A percentile compares a stretch with the other conserved stretches of the same genome.
These are phyloP conservation scores for Corticium candelabrum DNA, from an alignment of 37 sponge, comb jelly and placozoan genomes.

Conservation along the genomic window DNA sequence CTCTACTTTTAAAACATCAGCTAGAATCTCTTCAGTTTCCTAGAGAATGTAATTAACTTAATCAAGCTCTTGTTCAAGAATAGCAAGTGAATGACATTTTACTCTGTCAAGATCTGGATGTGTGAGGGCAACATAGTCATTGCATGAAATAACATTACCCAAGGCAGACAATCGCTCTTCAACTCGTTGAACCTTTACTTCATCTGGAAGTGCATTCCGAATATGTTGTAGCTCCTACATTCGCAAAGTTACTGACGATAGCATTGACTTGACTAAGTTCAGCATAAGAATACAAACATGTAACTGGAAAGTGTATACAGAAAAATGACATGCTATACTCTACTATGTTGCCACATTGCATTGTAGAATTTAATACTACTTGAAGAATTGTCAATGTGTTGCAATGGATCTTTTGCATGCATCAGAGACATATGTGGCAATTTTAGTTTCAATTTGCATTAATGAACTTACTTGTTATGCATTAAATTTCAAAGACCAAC, in stretches of 20 bases:
- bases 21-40: constrained; percentile 96
- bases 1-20: constrained; percentile 85
- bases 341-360: no score
- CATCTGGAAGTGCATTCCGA: constrained; percentile 85
- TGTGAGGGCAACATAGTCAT: constrained; percentile 95
- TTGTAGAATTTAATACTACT: no score
- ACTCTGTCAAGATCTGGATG: constrained; percentile 98
- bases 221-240: constrained; percentile 83
- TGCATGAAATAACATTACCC: constrained; percentile 95
- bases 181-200: constrained; percentile 85
- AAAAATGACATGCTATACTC: no score
- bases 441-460: no score
- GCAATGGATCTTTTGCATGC: no score
- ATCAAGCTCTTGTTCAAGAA: no score
- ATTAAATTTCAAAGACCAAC: no score
- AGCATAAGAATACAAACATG: background rate
- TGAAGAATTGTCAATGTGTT: no score
- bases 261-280: background rate
- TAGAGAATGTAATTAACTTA: no score
- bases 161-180: constrained; percentile 96
- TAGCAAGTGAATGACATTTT: background rate
- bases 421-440: no score
- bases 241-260: background rate
- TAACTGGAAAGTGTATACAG: no score
- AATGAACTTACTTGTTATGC: no score